Evolutionary conservation across 2,888 invertebrate genomes (phyloP).

Genomic region (Alviniconcha strummeri): DNA sequence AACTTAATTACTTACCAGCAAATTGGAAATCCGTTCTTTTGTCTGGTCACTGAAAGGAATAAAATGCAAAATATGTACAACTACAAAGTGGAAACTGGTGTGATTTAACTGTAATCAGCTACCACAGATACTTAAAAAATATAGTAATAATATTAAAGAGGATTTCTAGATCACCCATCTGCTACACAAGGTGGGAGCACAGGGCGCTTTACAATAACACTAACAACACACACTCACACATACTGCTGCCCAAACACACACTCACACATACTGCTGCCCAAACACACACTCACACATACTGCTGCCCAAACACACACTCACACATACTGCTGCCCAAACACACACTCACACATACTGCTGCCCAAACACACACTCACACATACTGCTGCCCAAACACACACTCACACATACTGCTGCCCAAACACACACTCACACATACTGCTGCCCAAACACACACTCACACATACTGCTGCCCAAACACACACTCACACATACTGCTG

Average conservation of each 20-base stretch:
- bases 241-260: background rate
- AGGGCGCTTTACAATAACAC: background rate
- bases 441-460: too few relatives aligned
- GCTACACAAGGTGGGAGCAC: too few relatives aligned
- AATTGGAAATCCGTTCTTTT: conserved; percentile 48
- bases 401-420: too few relatives aligned
- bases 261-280: background rate
- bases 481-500: too few relatives aligned
- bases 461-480: too few relatives aligned
- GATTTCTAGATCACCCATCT: too few relatives aligned
- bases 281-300: background rate
- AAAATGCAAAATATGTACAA: background rate
- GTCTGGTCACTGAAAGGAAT: conserved; percentile 53
- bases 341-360: too few relatives aligned
- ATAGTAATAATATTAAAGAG: background rate
- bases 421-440: too few relatives aligned
- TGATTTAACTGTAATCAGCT: background rate
- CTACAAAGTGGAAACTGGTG: background rate
- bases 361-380: too few relatives aligned
- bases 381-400: too few relatives aligned
- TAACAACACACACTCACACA: background rate
- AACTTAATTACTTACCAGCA: conserved; percentile 48
- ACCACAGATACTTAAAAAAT: background rate
- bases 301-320: too few relatives aligned
- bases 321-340: background rate